These are phyloP conservation scores for Ceratosolen solmsi DNA, from an alignment of 1,140 invertebrate genomes.

Conservation along the genomic window DNA sequence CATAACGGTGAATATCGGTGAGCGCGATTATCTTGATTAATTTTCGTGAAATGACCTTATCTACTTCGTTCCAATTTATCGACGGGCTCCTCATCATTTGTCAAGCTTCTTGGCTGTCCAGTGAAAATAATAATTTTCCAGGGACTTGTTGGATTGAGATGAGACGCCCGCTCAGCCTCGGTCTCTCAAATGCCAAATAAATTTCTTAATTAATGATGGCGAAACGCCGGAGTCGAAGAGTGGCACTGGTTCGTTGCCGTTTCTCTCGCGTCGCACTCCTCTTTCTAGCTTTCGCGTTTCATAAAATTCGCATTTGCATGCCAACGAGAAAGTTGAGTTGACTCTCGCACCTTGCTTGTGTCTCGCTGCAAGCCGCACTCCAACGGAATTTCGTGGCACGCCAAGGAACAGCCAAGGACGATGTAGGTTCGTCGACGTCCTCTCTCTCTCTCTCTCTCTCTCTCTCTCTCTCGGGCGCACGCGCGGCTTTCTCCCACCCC, in stretches of 20 bases:
- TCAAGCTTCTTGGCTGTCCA: too few species aligned
- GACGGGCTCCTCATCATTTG: too few species aligned
- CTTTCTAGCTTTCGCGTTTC: conserved; percentile 33
- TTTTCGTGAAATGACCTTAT: too few species aligned
- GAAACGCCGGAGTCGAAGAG: background rate
- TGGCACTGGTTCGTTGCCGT: background rate
- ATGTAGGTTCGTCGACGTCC: conserved; percentile 15
- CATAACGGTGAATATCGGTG: too few species aligned
- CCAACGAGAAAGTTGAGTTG: conserved; percentile 26
- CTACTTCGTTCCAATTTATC: too few species aligned
- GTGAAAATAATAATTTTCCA: too few species aligned
- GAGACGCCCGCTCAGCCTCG: too few species aligned
- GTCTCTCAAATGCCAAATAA: background rate
- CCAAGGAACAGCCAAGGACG: conserved; percentile 32
- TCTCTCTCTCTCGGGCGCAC: background rate
- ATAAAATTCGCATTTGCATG: conserved; percentile 43
- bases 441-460: conserved; percentile 1
- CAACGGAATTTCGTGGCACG: conserved; percentile 30
- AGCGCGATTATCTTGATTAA: too few species aligned
- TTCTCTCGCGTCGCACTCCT: background rate
- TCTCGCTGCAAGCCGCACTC: background rate
- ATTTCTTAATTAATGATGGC: conserved; percentile 9
- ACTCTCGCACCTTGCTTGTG: conserved; percentile 23
- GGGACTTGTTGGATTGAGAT: too few species aligned
- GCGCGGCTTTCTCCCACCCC: background rate